These are phyloP conservation scores for Cephalophus harveyi DNA, from an alignment of 2,113 vertebrate genomes.

Conservation along the genomic window DNA sequence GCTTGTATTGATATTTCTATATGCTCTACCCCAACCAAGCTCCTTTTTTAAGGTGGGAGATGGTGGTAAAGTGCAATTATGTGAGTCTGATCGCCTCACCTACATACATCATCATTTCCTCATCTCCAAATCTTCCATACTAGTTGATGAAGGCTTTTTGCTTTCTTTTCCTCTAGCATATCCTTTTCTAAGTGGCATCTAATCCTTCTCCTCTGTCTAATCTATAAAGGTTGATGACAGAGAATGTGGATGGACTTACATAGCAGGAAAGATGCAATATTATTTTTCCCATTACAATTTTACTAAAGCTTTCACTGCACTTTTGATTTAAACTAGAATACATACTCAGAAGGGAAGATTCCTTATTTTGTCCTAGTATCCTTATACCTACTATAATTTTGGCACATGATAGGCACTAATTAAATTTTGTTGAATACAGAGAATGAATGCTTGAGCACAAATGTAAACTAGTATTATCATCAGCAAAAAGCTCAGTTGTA, in stretches of 20 bases:
- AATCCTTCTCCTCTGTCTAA: neutral
- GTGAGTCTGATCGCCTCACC: neutral
- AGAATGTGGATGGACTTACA: neutral
- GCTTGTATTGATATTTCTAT: neutral
- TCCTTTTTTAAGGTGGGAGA: neutral
- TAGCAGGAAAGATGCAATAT: neutral
- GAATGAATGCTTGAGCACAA: neutral
- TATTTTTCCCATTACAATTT: neutral
- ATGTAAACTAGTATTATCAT: neutral
- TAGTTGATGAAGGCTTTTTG: neutral
- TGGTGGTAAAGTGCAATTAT: neutral
- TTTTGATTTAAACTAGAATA: conserved; percentile 18
- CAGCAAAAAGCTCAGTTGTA: neutral
- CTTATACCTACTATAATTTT: neutral
- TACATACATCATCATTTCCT: neutral
- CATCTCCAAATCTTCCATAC: neutral
- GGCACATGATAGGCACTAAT: neutral
- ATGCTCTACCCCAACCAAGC: neutral
- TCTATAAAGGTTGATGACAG: neutral
- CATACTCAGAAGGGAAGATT: neutral
- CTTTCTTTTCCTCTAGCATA: neutral
- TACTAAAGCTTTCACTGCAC: neutral
- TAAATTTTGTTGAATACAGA: neutral
- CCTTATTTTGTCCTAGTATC: neutral
- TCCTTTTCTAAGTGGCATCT: neutral